Evolutionary conservation across 2,888 invertebrate genomes (phyloP).

Genomic region (Eupithecia dodoneata): DNA sequence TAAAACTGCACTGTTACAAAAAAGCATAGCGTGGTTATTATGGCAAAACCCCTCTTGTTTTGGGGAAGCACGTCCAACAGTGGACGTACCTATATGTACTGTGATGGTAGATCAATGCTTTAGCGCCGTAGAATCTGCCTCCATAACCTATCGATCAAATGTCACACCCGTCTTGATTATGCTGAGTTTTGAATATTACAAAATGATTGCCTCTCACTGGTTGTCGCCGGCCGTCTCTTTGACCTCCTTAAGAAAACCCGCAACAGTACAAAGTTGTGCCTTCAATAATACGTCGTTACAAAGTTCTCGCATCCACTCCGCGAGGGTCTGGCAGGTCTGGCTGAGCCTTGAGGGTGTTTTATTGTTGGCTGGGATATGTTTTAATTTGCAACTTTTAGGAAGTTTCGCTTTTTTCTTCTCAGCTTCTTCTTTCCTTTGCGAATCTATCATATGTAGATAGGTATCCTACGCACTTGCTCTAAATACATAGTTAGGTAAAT

Average conservation of each 20-base stretch:
- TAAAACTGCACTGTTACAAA: too few relatives aligned
- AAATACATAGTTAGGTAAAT: neutral
- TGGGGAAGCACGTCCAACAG: too few relatives aligned
- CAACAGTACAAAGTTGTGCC: conserved; percentile 14
- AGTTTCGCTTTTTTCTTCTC: conserved; percentile 1
- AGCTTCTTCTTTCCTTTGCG: neutral
- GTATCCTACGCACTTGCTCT: neutral
- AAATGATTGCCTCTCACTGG: neutral
- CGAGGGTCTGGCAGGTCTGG: conserved; percentile 9
- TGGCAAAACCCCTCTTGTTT: too few relatives aligned
- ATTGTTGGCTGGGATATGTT: conserved; percentile 31
- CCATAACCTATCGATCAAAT: neutral
- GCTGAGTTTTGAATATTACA: neutral
- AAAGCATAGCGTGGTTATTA: too few relatives aligned
- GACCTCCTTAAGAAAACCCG: conserved; percentile 14
- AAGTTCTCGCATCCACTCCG: conserved; percentile 24
- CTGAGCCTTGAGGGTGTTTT: conserved; percentile 23
- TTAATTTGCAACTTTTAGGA: conserved; percentile 35
- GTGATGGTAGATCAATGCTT: too few relatives aligned
- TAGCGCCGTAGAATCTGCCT: too few relatives aligned
- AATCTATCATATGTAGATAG: neutral
- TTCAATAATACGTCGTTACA: conserved; percentile 25
- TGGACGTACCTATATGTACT: too few relatives aligned
- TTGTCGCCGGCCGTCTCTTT: conserved; percentile 18
- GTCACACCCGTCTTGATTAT: neutral